phyloP scores from a whole-genome alignment of 1,140 invertebrate genomes.

The Caerostris extrusa region DNA sequence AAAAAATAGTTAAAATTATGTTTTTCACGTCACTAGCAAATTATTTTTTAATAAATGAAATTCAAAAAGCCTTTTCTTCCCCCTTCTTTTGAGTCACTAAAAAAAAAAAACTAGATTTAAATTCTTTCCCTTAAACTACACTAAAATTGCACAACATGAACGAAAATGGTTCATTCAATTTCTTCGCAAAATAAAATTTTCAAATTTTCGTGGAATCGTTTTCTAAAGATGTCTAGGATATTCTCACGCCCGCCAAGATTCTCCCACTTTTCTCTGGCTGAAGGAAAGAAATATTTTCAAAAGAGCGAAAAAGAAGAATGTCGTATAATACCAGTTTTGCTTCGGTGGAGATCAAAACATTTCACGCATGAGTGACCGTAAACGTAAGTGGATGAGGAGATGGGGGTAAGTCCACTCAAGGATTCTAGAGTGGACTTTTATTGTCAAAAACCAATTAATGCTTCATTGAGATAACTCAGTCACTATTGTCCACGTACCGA shows the following conservation, averaged over 20 bases:
- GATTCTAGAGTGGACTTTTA: constrained; percentile 15
- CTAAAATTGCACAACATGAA: neutral
- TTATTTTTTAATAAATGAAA: no score
- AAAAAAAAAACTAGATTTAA: no score
- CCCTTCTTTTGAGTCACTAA: no score
- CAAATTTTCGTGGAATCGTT: neutral
- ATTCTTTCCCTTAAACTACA: no score
- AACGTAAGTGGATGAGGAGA: constrained; percentile 25
- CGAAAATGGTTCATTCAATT: neutral
- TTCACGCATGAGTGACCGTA: constrained; percentile 53
- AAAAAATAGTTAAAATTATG: no score
- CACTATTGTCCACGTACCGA: constrained; percentile 11
- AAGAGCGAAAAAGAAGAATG: constrained; percentile 57
- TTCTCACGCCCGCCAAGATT: no score
- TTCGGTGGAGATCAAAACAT: constrained; percentile 66
- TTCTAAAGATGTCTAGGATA: no score
- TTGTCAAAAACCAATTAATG: constrained; percentile 65
- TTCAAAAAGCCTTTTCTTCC: no score
- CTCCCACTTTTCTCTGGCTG: neutral
- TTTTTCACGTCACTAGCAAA: no score
- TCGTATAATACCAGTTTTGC: constrained; percentile 38
- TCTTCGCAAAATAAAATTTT: neutral
- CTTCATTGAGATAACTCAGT: constrained; percentile 3
- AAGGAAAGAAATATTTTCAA: neutral
- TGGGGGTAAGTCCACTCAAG: neutral